These are phyloP conservation scores for Nesogale talazaci DNA, from an alignment of 2,113 vertebrate species.

Conservation along the genomic window DNA sequence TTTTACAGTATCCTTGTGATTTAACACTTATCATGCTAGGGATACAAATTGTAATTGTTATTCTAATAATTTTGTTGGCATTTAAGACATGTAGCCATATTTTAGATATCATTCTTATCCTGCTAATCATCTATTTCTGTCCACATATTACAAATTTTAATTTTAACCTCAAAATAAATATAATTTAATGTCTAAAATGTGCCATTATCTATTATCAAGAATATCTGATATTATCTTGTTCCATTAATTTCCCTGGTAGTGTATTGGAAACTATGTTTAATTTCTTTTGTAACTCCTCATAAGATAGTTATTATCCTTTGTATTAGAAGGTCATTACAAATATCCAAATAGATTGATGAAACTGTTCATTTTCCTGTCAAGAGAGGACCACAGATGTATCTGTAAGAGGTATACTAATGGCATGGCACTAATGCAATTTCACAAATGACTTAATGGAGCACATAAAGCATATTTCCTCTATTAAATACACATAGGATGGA, in stretches of 20 bases:
- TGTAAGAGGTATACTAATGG: conserved; percentile 84
- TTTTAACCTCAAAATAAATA: conserved; percentile 62
- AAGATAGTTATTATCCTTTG: conserved; percentile 75
- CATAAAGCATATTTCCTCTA: conserved; percentile 85
- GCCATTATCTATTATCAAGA: conserved; percentile 70
- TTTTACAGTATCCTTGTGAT: conserved; percentile 38
- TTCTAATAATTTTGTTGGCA: conserved; percentile 45
- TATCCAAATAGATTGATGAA: conserved; percentile 77
- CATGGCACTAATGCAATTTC: conserved; percentile 87
- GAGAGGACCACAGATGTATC: conserved; percentile 75
- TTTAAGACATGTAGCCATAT: conserved; percentile 57
- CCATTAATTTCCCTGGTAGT: conserved; percentile 67
- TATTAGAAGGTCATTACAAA: conserved; percentile 81
- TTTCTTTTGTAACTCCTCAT: conserved; percentile 78
- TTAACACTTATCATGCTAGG: background rate
- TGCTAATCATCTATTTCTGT: conserved; percentile 58
- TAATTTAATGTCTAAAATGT: conserved; percentile 73
- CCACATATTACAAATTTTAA: conserved; percentile 64
- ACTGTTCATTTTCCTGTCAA: conserved; percentile 85
- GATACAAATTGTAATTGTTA: conserved; percentile 29
- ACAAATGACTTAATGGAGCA: conserved; percentile 87
- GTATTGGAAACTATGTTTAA: conserved; percentile 72
- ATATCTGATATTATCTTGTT: conserved; percentile 71
- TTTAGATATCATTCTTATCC: conserved; percentile 46
- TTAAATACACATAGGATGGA: conserved; percentile 85